Evolutionary conservation across 2,797 vertebrate species (phyloP), one percentile per base, ranked within the genome.

Genomic region (Pipistrellus pygmaeus): DNA sequence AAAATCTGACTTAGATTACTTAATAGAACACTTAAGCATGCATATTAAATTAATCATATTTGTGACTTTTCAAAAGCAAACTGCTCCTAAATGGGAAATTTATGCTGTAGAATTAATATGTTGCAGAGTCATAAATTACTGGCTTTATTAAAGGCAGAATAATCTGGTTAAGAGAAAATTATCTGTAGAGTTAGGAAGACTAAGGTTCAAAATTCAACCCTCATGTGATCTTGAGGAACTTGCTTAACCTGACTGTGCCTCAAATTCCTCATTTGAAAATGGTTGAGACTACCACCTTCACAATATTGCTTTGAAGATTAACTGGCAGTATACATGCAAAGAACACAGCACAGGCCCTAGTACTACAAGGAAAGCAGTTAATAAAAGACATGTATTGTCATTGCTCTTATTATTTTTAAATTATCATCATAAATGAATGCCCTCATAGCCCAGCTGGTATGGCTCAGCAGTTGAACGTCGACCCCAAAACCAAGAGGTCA

Each of bases 11-110:
- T 90, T 92, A 85, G 88, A 95, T 51, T 95, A 85, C 91, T 93
- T 96, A 92, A 89, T 71, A 95, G 18, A 73, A 93, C 85, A 93
- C 80, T 96, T 89, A 94, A 41, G 68, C 57, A 76, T 91, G 90
- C 48, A 93, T 93, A 96, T 48, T 90, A 91, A 91, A 72, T 96
- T 88, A 95, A 77, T 88, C 68, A 66, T 91, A 87, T 84, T 77
- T 95, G 86, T 81, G 92, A 93, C 84, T 93, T 90, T 94, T 97
- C 88, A 77, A 93, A 95, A 91, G 55, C 64, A 86, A 44, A 94
- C 68, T 66, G 64, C 80, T 86, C 89, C 71, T 91, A 96, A 94
- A 71, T 86, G 62, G 57, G 21, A 90, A 95, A 92, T 80, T 82
- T 77, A 94, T 87, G 66, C 71, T 15, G 4, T 25, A 91, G 73